Base-by-base conservation (phyloP, 2,888 invertebrate species). In the Anoplius nigerrimus region DNA sequence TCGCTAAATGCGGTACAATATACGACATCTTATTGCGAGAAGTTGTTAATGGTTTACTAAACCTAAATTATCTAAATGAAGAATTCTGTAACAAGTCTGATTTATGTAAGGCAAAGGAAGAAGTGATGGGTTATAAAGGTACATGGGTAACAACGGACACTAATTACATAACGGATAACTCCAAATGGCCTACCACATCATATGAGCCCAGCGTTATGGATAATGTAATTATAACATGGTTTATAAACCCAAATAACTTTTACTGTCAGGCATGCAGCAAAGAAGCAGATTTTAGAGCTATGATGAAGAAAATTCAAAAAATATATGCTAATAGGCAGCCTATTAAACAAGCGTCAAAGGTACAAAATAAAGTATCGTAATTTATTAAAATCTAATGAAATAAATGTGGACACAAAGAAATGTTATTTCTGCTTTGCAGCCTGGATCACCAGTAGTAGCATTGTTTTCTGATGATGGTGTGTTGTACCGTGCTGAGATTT, bases 251-350 rank as follows among this genome's bases (percentile, higher is more conserved):
- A 0, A 91, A 92, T 70, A 92, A 92, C 77, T 95, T 95, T 87
- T 94, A 92, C 87, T 91, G 92, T 0, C 93, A 93, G 79, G 88
- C 91, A 18, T 70, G 81, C 6, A 69, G 78, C 3, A 78, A 74
- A 22, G 76, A 90, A 78, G 84, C 87, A 0, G 91, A 92, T 75
- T 94, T 95, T 84, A 90, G 92, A 16, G 89, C 89, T 2, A 91
- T 95, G 91, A 94, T 95, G 93, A 91, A 92, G 70, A 91, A 92
- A 58, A 93, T 95, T 76, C 94, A 95, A 55, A 90, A 90, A 52
- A 89, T 92, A 22, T 95, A 95, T 83, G 91, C 91, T 72, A 91
- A 91, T 45, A 87, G 87, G 68, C 62, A 80, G 62, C 79, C 85
- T 2, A 66, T 84, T 6, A 74, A 62, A 15, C 64, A 80, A 15